Conservation (phyloP, 2,113 vertebrate genomes). For the Cisticola juncidis region DNA sequence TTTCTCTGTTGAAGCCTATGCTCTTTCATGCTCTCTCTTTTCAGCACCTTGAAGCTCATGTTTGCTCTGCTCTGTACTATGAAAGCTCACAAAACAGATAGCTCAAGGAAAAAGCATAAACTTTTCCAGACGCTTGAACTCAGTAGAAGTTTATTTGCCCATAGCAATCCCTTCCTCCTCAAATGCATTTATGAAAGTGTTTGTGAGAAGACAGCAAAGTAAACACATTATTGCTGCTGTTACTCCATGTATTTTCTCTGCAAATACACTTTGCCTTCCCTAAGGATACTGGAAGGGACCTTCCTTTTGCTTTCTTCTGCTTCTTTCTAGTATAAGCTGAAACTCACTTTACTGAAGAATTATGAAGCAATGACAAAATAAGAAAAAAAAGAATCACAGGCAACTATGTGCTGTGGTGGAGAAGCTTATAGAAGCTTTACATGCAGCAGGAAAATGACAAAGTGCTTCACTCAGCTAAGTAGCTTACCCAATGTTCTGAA, state of each 20-base stretch:
- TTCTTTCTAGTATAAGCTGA: not conserved
- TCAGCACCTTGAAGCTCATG: not conserved
- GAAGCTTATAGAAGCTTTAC: not conserved
- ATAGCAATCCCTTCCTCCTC: not conserved
- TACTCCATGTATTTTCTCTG: slow-evolving; percentile 6
- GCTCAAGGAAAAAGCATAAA: not conserved
- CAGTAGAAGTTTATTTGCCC: not conserved
- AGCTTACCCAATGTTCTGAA: slow-evolving; percentile 2
- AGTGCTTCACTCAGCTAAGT: not conserved
- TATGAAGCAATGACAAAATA: not conserved
- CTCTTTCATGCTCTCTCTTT: not conserved
- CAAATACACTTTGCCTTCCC: slow-evolving; percentile 4
- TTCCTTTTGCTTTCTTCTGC: not conserved
- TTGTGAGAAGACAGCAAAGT: not conserved
- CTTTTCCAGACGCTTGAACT: not conserved
- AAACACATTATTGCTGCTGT: not conserved
- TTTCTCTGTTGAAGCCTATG: not conserved
- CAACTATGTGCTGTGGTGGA: not conserved
- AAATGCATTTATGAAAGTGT: not conserved
- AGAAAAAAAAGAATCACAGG: not conserved
- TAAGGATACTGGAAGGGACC: not conserved
- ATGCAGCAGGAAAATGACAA: not conserved
- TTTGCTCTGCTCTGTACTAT: not conserved
- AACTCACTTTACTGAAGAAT: not conserved
- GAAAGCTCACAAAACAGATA: not conserved